Base-by-base conservation (phyloP, 2,797 vertebrate species). In the Pachyuromys duprasi region DNA sequence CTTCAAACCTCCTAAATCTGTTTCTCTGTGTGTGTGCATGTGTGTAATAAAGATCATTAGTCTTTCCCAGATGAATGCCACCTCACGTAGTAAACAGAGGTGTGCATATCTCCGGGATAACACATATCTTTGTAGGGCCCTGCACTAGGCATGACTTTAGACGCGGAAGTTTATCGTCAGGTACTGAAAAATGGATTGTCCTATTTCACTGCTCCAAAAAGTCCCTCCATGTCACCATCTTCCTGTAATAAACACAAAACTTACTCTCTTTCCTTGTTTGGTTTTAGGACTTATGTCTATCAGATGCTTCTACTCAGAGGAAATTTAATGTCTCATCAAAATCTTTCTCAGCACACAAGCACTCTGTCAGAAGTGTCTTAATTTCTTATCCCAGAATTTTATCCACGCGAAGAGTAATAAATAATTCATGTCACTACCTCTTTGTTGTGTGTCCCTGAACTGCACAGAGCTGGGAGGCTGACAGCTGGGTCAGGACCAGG, bases 361-460 rank as follows among this genome's bases (percentile, higher is more conserved):
- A 95, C 97, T 97, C 98, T 98, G 98, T 98, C 98, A 98, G 98
- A 98, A 98, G 98, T 98, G 98, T 98, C 98, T 99, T 98, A 98
- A 99, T 99, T 99, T 99, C 98, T 98, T 98, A 98, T 98, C 98
- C 98, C 98, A 98, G 98, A 98, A 99, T 99, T 98, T 98, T 98
- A 98, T 98, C 98, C 97, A 69, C 98, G 98, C 97, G 96, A 97
- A 98, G 96, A 98, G 95, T 97, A 97, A 98, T 98, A 98, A 98
- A 98, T 98, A 98, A 98, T 98, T 98, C 98, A 98, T 98, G 97
- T 95, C 86, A 65, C 96, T 55, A 86, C 97, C 97, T 98, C 98
- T 99, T 99, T 99, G 98, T 98, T 99, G 98, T 98, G 97, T 97
- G 98, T 98, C 98, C 98, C 98, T 98, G 97, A 98, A 98, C 98